Evolutionary conservation across 1,140 invertebrate species (phyloP), one percentile per base, ranked within the genome.

Genomic region (Euglossa dilemma): DNA sequence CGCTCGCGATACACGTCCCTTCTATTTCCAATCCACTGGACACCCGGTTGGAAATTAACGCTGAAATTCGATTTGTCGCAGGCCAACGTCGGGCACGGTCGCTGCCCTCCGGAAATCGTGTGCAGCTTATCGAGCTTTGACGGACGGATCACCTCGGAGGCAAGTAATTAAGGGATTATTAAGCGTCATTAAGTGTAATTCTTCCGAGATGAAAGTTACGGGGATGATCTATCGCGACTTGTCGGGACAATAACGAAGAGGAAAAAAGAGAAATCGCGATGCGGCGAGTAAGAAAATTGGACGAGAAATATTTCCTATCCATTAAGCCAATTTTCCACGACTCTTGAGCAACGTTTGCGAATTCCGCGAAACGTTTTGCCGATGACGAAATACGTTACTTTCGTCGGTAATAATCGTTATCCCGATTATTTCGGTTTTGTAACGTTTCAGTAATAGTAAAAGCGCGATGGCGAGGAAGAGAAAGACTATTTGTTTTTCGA

Each of bases 161-260:
- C 57, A 2, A 25, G n/a, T 75, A 63, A 75, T 75, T 63, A 50
- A 50, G 18, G 6, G n/a, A 23, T 63, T 50, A 50, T 75, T 75
- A 50, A 20, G 8, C 43, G 72, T 28, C 28, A 25, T 71, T 47
- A 67, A 47, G 36, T 23, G 12, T 67, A 69, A 72, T 72, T 72
- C 18, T 36, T 52, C 4, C 11, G 57, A 3, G 56, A 52, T 52
- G 57, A 59, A 69, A 47, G 23, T 47, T 45, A 23, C 8, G 23
- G n/a, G 47, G 14, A 11, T 23, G 36, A 20, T 2, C 36, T 12
- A n/a, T 12, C 23, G 43, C 20, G 0, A 57, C 20, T 9, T 18
- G 0, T 23, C 12, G 12, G 47, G 2, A 67, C 8, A n/a, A 20
- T 12, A 11, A n/a, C 7, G 9, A n/a, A 67, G 11, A 20, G 20